phyloP scores from a whole-genome alignment of 2,113 vertebrate genomes.

The Hippocampus barbouri region DNA sequence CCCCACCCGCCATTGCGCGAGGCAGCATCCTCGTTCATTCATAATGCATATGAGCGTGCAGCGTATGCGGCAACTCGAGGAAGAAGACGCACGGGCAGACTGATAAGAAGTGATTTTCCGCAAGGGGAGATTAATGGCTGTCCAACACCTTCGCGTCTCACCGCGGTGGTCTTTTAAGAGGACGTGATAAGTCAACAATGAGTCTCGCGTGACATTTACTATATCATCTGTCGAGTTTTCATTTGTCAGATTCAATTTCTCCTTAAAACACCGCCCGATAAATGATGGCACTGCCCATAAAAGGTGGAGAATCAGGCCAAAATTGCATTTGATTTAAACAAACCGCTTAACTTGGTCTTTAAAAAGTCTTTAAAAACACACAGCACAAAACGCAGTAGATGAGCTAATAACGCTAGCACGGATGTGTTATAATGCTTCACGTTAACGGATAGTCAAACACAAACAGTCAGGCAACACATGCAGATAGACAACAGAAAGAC shows the following conservation, averaged over 20 bases:
- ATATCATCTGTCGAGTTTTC: background rate
- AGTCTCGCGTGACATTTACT: background rate
- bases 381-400: too few species aligned
- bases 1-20: background rate
- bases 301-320: background rate
- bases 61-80: conserved; percentile 15
- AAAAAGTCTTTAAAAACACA: too few species aligned
- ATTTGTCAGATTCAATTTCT: background rate
- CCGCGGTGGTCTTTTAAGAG: conserved; percentile 16
- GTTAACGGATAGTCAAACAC: too few species aligned
- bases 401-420: too few species aligned
- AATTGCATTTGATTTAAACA: background rate
- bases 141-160: background rate
- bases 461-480: too few species aligned
- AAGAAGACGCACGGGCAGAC: conserved; percentile 44
- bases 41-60: conserved; percentile 40
- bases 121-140: conserved; percentile 41
- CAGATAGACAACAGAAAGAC: too few species aligned
- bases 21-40: conserved; percentile 27
- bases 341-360: too few species aligned
- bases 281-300: background rate
- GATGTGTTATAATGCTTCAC: too few species aligned
- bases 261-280: background rate
- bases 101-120: conserved; percentile 53
- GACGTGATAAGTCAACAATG: conserved; percentile 26